Conservation (phyloP, 2,888 invertebrate species). For the Kuschelorhynchus macadamiae region DNA sequence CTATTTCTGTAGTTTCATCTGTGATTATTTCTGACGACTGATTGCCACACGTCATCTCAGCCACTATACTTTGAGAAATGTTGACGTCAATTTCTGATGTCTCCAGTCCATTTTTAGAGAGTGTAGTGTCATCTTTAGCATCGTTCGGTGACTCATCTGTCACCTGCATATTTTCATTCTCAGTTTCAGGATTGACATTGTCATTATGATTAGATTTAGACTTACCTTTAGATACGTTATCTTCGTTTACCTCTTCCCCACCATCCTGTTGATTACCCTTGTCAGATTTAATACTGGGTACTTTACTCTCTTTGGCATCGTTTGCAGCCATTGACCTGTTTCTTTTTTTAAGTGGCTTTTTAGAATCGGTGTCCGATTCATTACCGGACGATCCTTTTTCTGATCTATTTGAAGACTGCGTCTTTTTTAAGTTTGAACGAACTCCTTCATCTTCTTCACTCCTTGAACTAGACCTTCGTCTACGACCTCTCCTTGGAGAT, state of each 20-base stretch:
- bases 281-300: slow-evolving; percentile 31
- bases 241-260: slow-evolving; percentile 61
- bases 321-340: slow-evolving; percentile 26
- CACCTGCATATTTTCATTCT: slow-evolving; percentile 68
- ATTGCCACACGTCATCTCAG: slow-evolving; percentile 26
- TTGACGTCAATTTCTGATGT: slow-evolving; percentile 22
- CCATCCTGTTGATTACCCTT: slow-evolving; percentile 49
- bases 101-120: slow-evolving; percentile 31
- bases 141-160: slow-evolving; percentile 65
- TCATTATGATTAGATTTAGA: slow-evolving; percentile 68
- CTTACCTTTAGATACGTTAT: slow-evolving; percentile 68
- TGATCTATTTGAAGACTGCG: slow-evolving; percentile 8
- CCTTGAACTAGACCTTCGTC: slow-evolving; percentile 47
- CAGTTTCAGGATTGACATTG: slow-evolving; percentile 62
- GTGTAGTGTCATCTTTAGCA: slow-evolving; percentile 28
- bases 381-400: slow-evolving; percentile 39
- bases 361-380: slow-evolving; percentile 45
- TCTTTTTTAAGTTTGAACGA: slow-evolving; percentile 18
- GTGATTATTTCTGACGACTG: slow-evolving; percentile 12
- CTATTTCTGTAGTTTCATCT: slow-evolving; percentile 7
- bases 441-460: slow-evolving; percentile 58
- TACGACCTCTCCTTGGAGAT: slow-evolving; percentile 53
- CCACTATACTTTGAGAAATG: slow-evolving; percentile 25
- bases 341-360: slow-evolving; percentile 42
- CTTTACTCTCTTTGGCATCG: slow-evolving; percentile 6